phyloP scores from a whole-genome alignment of 2,888 invertebrate species.

The Xylophagus ater region DNA sequence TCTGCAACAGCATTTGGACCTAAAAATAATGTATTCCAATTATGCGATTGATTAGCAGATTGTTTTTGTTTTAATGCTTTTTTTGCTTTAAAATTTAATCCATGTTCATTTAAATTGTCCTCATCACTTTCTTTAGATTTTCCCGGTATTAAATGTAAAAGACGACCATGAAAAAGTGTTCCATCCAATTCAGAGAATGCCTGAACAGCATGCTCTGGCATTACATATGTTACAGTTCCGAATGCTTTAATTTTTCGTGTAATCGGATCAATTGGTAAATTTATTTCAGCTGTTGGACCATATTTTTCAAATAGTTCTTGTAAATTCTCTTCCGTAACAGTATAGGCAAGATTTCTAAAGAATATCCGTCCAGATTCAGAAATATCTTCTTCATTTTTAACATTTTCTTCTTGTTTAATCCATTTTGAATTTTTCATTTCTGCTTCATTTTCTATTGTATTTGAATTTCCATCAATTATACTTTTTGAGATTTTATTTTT shows the following conservation, averaged over 20 bases:
- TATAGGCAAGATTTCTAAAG: slow-evolving; percentile 81
- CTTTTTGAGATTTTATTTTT: slow-evolving; percentile 36
- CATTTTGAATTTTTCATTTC: slow-evolving; percentile 41
- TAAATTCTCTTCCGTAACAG: slow-evolving; percentile 74
- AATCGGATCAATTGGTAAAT: slow-evolving; percentile 73
- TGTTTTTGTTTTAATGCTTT: slow-evolving; percentile 66
- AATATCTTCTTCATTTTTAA: slow-evolving; percentile 64
- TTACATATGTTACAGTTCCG: slow-evolving; percentile 81
- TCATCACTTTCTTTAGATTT: slow-evolving; percentile 50
- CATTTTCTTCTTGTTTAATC: slow-evolving; percentile 49
- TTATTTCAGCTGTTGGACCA: slow-evolving; percentile 78
- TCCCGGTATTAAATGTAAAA: slow-evolving; percentile 87
- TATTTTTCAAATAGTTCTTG: slow-evolving; percentile 70
- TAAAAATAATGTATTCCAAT: slow-evolving; percentile 94
- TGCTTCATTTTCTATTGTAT: slow-evolving; percentile 17
- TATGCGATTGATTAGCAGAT: slow-evolving; percentile 66
- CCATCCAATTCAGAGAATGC: slow-evolving; percentile 87
- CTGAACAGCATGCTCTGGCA: slow-evolving; percentile 89
- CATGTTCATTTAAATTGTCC: slow-evolving; percentile 46
- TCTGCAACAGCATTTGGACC: slow-evolving; percentile 90
- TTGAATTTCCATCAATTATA: slow-evolving; percentile 20
- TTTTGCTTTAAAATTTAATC: slow-evolving; percentile 69
- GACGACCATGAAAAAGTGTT: slow-evolving; percentile 78
- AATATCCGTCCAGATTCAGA: slow-evolving; percentile 88
- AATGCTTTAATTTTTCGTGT: slow-evolving; percentile 80